Evolutionary conservation across 2,888 invertebrate species (phyloP).

Genomic region (Lumbricus terrestris): DNA sequence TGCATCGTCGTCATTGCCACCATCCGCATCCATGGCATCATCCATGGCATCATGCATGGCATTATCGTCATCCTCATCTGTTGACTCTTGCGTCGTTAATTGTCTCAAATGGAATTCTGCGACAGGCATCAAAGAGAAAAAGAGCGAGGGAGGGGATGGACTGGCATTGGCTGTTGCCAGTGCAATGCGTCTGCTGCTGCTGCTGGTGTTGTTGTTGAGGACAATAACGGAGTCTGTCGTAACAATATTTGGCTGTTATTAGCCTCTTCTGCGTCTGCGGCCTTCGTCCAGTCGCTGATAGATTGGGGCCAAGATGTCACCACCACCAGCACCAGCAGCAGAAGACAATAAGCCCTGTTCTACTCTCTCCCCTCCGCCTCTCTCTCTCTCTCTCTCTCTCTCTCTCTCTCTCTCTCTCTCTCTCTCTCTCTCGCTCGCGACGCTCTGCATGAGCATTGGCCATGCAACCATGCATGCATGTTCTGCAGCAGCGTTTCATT

Average conservation of each 20-base stretch:
- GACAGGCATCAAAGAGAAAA: neutral
- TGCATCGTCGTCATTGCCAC: neutral
- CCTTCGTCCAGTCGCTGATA: neutral
- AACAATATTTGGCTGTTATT: constrained; percentile 3
- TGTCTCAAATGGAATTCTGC: neutral
- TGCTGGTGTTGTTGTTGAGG: neutral
- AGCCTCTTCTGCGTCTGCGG: neutral
- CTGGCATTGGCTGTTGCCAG: no score
- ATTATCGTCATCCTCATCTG: neutral
- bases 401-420: neutral
- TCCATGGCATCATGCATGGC: neutral
- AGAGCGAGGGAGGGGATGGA: neutral
- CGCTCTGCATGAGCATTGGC: no score
- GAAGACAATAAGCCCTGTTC: neutral
- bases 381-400: no score
- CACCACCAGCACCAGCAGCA: no score
- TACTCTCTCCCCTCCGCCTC: neutral
- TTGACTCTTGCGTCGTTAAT: neutral
- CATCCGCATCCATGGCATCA: neutral
- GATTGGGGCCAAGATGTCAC: neutral
- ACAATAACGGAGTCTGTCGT: neutral
- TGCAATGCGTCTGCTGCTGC: no score
- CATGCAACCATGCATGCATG: no score
- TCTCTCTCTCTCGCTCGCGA: neutral
- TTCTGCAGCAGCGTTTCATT: no score